These are phyloP conservation scores for Carpatolechia fugitivella DNA, from an alignment of 2,888 invertebrate genomes.

Conservation along the genomic window DNA sequence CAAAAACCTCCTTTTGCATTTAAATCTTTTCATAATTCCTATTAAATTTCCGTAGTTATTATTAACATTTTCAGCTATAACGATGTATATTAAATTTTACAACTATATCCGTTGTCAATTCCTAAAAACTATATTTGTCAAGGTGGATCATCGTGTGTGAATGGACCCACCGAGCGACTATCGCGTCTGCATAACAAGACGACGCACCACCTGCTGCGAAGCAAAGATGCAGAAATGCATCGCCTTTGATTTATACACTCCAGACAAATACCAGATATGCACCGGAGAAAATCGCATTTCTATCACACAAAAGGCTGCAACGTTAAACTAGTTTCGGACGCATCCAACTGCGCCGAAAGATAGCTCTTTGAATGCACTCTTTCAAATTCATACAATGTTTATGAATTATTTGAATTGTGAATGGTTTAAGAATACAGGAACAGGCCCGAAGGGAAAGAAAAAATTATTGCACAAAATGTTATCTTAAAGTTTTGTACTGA, in stretches of 20 bases:
- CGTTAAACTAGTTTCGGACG: conserved; percentile 29
- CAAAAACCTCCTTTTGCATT: too few relatives aligned
- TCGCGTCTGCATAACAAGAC: neutral
- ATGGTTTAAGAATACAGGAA: conserved; percentile 37
- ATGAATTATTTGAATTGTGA: conserved; percentile 32
- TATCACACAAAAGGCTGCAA: conserved; percentile 26
- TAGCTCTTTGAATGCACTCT: conserved; percentile 10
- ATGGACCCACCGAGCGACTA: too few relatives aligned
- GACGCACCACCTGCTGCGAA: conserved; percentile 16
- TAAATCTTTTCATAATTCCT: too few relatives aligned
- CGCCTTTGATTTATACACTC: conserved; percentile 57
- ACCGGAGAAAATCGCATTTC: conserved; percentile 55
- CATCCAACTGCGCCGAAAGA: conserved; percentile 15
- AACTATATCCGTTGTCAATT: too few relatives aligned
- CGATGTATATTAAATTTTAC: too few relatives aligned
- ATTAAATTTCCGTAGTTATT: too few relatives aligned
- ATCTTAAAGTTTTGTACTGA: too few relatives aligned
- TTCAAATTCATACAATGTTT: conserved; percentile 16
- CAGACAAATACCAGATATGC: conserved; percentile 47
- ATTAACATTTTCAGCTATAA: too few relatives aligned
- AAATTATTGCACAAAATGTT: conserved; percentile 44
- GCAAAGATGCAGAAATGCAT: neutral
- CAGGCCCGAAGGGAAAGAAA: conserved; percentile 28
- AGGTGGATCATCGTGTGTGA: too few relatives aligned
- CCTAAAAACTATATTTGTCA: too few relatives aligned